A percentile compares a stretch with the other conserved stretches of the same genome.
Evolutionary conservation across 1,140 invertebrate genomes (phyloP).

Genomic region (Andricus grossulariae): DNA sequence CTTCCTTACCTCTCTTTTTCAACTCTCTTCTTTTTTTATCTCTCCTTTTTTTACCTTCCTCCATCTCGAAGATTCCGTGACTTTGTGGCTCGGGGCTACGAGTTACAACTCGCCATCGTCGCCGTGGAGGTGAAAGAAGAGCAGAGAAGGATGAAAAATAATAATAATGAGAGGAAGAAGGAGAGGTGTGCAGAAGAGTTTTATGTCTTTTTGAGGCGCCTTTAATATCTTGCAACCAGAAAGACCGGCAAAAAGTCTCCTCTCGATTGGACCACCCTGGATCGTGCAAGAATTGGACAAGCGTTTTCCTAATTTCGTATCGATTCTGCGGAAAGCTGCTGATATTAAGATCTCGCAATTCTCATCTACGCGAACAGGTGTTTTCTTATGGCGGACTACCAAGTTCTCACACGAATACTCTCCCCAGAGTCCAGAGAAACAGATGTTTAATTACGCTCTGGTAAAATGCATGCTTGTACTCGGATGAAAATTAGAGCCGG

Average conservation of each 20-base stretch:
- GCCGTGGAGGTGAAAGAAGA: conserved; percentile 41
- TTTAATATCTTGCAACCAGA: conserved; percentile 50
- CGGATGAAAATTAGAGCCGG: neutral
- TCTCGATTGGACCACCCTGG: conserved; percentile 55
- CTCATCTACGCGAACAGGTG: neutral
- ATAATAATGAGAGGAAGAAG: conserved; percentile 48
- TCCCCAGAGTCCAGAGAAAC: neutral
- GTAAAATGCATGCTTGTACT: conserved; percentile 1
- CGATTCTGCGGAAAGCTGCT: conserved; percentile 1
- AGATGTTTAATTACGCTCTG: conserved; percentile 25
- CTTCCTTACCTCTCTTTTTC: conserved; percentile 10
- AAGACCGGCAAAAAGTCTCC: conserved; percentile 39
- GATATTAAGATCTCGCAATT: neutral
- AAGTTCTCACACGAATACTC: conserved; percentile 17
- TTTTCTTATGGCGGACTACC: neutral
- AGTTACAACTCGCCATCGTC: conserved; percentile 56
- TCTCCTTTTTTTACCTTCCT: conserved; percentile 31
- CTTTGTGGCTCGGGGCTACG: conserved; percentile 45
- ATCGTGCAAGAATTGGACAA: neutral
- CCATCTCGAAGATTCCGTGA: conserved; percentile 28
- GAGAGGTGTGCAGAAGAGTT: conserved; percentile 55
- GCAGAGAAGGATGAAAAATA: conserved; percentile 58
- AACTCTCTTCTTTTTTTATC: conserved; percentile 40
- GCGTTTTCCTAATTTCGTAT: conserved; percentile 11
- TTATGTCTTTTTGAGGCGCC: conserved; percentile 62